Base-by-base conservation (phyloP, 2,888 invertebrate species). In the Lysandra coridon region DNA sequence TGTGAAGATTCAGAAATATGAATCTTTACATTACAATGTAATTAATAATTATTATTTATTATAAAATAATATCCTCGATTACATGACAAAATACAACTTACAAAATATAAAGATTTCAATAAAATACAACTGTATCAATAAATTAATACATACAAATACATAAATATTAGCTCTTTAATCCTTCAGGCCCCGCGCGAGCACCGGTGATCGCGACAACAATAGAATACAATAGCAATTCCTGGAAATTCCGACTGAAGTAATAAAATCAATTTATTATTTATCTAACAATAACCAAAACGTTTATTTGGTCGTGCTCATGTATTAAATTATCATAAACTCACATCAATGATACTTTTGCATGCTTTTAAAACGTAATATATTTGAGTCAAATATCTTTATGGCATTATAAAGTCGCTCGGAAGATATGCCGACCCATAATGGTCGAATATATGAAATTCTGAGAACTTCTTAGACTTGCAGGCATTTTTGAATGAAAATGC, bases 401-500 rank as follows among this genome's bases (percentile, higher is more conserved):
- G 74, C 74, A 74, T 74, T 74, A 44, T 44, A 74, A 74, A 74
- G 40, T 44, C 74, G 74, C 74, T 44, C 44, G 40, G 79, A 78
- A 78, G 78, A 79, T 78, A 79, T 73, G 62, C 33, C 78, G 81
- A 75, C 79, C 80, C 80, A 82, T 81, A 81, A 79, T 79, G 80
- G 84, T 83, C 83, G 82, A 81, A 81, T 82, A 79, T 84, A 83
- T 83, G 82, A 83, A 83, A 82, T 85, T 84, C 84, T 80, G 80
- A 80, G 82, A 78, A 81, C 69, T 81, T 82, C 81, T 82, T 80
- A 82, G 83, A 83, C 82, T 83, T 84, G 82, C 81, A 82, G 82
- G 83, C 81, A 83, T 82, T 82, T 83, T 81, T 82, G 80, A 83
- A 83, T 82, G 82, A 84, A 82, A 83, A 83, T 82, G 79, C 83